Evolutionary conservation across 2,888 invertebrate species (phyloP).

Genomic region (Aphodius sticticus): DNA sequence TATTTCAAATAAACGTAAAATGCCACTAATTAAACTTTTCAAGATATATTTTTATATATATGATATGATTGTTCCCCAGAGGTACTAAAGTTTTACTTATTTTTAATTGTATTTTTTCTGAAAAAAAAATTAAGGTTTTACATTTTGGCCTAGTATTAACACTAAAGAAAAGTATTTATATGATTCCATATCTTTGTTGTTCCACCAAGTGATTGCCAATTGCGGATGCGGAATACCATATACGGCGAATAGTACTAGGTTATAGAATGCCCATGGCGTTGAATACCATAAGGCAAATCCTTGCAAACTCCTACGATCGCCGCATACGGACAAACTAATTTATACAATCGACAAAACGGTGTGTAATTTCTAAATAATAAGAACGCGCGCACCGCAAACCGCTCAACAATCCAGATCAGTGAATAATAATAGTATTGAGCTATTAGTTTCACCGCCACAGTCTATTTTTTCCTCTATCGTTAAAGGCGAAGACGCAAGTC

Average conservation of each 20-base stretch:
- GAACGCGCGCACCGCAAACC: background rate
- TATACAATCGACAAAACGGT: background rate
- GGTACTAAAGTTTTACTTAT: no score
- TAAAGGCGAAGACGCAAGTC: background rate
- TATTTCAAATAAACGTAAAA: no score
- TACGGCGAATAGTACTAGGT: background rate
- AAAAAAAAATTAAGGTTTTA: no score
- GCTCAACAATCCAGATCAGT: background rate
- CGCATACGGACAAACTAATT: background rate
- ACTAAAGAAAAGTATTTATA: no score
- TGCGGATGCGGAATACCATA: no score
- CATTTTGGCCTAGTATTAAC: no score
- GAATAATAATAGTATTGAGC: conserved; percentile 4
- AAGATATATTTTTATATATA: no score
- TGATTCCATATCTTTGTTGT: no score
- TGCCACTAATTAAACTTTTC: no score
- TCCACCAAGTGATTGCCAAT: no score
- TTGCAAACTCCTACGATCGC: background rate
- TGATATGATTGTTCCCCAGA: no score
- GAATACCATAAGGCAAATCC: background rate
- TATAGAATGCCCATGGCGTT: background rate
- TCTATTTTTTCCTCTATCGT: background rate
- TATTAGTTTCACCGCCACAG: background rate
- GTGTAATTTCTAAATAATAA: background rate
- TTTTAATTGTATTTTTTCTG: no score